Evolutionary conservation across 2,888 invertebrate genomes (phyloP).

Genomic region (Microchrysa polita): DNA sequence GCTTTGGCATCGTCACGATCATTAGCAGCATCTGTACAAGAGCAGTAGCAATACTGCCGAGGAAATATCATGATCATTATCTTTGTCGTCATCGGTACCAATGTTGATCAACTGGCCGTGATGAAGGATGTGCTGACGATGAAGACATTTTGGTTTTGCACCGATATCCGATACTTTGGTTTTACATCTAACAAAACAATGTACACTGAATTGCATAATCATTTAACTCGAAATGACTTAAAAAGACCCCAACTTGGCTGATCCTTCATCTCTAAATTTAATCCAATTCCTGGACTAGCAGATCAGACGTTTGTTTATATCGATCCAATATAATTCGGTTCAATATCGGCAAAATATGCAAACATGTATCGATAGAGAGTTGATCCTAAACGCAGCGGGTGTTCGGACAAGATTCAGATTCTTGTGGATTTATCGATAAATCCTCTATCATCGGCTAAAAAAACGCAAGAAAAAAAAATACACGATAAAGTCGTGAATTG

Average conservation of each 20-base stretch:
- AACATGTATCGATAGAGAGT: not conserved
- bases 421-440: conserved; percentile 39
- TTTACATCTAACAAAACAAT: not conserved
- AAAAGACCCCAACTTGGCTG: not conserved
- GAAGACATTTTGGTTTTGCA: not conserved
- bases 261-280: not conserved
- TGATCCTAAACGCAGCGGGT: conserved; percentile 29
- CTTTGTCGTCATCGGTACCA: conserved; percentile 22
- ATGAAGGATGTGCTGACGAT: conserved; percentile 21
- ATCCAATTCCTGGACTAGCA: no score
- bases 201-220: no score
- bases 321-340: not conserved
- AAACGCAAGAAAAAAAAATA: conserved; percentile 33
- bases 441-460: conserved; percentile 16
- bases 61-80: conserved; percentile 33
- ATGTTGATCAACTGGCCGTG: conserved; percentile 13
- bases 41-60: conserved; percentile 21
- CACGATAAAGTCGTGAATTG: conserved; percentile 39
- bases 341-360: not conserved
- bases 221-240: not conserved
- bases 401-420: conserved; percentile 39
- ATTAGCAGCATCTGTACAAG: conserved; percentile 32
- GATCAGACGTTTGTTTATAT: not conserved
- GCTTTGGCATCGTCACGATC: conserved; percentile 36
- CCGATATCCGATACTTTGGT: no score